Base-by-base conservation (phyloP, 2,888 invertebrate genomes). In the Helleia helle region DNA sequence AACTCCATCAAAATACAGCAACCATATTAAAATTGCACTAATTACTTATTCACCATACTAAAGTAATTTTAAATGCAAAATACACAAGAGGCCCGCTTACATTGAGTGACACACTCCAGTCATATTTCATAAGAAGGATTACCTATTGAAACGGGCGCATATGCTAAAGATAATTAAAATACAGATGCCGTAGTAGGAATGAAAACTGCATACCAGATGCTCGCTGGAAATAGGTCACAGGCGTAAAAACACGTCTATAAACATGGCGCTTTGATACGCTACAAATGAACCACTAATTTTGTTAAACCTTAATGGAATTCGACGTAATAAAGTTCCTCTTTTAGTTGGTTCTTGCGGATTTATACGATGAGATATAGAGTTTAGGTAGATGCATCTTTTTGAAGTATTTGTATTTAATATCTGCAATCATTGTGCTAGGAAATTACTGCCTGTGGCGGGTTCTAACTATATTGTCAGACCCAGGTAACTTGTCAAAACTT, bases 211-310 rank as follows among this genome's bases (percentile, higher is more conserved):
- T 43, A 46, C 42, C 47, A 48, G 48, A 46, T 48, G 46, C 43
- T 46, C 49, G 46, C 40, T 31, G 38, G 44, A 54, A 50, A 49
- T 51, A 43, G 55, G 54, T 51, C 53, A 54, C 49, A 42, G 43
- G 44, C 50, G 44, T 47, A 42, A 43, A 44, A 44, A 50, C 46
- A 46, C 39, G 40, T 41, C 39, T 30, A 30, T 38, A 43, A 46
- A 46, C 46, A 44, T 42, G 18, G 36, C 22, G 38, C 31, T 31
- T 11, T 7, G 34, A 34, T 34, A 18, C 14, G 12, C 9, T n/a
- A 13, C 17, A 18, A 15, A 6, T 31, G 31, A 34, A 18, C 22
- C 11, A 34, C 34, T 22, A 34, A 22, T 34, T 34, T 34, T 34
- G 36, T 29, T 42, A 31, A 39, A 42, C 28, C 37, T 24, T 37